A percentile compares a stretch with the other conserved stretches of the same genome.
phyloP scores from a whole-genome alignment of 2,888 invertebrate genomes.

The Drosophila macrospina region DNA sequence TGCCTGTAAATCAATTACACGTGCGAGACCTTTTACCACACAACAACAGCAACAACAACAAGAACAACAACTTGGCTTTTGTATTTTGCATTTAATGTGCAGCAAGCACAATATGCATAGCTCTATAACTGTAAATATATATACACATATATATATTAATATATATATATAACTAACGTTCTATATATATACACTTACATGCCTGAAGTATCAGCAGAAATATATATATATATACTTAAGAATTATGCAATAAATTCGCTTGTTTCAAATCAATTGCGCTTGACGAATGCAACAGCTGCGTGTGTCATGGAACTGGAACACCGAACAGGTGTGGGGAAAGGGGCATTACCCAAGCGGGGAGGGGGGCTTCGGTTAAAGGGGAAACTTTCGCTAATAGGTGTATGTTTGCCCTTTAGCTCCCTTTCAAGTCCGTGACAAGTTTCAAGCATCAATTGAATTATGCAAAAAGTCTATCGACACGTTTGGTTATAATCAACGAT shows the following conservation, averaged over 20 bases:
- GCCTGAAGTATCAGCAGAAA: background rate
- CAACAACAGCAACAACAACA: conserved; percentile 14
- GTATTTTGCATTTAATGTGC: conserved; percentile 40
- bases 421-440: conserved; percentile 1
- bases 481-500: conserved; percentile 3
- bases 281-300: conserved; percentile 22
- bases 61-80: conserved; percentile 17
- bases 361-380: background rate
- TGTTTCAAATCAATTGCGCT: conserved; percentile 28
- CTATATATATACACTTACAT: background rate
- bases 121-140: conserved; percentile 3
- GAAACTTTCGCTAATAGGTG: conserved; percentile 2
- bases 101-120: conserved; percentile 37
- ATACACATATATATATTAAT: background rate
- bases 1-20: conserved; percentile 64
- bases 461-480: conserved; percentile 33
- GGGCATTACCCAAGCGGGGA: too few relatives aligned
- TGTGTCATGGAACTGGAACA: background rate
- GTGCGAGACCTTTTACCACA: conserved; percentile 69
- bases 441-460: conserved; percentile 47
- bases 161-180: background rate
- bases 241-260: conserved; percentile 15
- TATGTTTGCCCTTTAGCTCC: background rate
- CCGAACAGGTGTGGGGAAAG: background rate
- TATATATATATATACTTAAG: background rate